Percentiles rank a stretch among this genome's conserved stretches.
These are phyloP conservation scores for Kryptolebias ocellatus DNA, from an alignment of 2,797 vertebrate species.

Conservation along the genomic window DNA sequence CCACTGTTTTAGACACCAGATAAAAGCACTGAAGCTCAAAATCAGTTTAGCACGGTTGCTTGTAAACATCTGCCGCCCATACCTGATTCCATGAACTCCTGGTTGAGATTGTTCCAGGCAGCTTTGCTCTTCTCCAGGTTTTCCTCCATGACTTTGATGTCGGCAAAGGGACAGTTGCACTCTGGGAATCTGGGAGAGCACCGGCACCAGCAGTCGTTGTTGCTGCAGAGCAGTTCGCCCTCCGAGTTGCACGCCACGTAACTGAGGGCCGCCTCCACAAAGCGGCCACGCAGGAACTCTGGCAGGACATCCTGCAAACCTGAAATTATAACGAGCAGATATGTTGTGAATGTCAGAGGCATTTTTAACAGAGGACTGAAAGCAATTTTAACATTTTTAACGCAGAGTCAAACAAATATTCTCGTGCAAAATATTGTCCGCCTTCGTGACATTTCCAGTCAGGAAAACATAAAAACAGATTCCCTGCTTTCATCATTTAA, in stretches of 20 bases:
- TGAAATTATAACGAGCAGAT: constrained; percentile 48
- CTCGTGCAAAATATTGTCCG: not conserved
- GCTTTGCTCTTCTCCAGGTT: constrained; percentile 89
- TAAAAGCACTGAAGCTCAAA: not conserved
- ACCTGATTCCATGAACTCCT: constrained; percentile 96
- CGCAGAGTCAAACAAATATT: constrained; percentile 1
- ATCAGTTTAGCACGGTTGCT: not conserved
- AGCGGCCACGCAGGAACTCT: constrained; percentile 89
- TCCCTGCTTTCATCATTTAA: constrained; percentile 20
- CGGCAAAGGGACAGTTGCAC: constrained; percentile 94
- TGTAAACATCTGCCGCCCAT: constrained; percentile 33
- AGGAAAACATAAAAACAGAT: not conserved
- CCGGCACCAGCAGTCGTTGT: constrained; percentile 93
- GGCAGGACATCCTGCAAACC: constrained; percentile 95
- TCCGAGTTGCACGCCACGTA: constrained; percentile 96
- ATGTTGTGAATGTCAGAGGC: not conserved
- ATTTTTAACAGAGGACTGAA: too few species aligned
- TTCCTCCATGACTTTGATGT: constrained; percentile 93
- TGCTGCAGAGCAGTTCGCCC: constrained; percentile 91
- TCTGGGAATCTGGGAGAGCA: constrained; percentile 89
- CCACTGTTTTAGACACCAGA: not conserved
- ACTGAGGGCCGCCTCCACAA: constrained; percentile 94
- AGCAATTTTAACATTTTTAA: not conserved
- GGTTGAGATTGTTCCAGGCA: constrained; percentile 86
- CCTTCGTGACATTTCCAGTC: constrained; percentile 6